Evolutionary conservation across 1,140 invertebrate species (phyloP), one percentile per base, ranked within the genome.

Genomic region (Panagrolaimus sp.): DNA sequence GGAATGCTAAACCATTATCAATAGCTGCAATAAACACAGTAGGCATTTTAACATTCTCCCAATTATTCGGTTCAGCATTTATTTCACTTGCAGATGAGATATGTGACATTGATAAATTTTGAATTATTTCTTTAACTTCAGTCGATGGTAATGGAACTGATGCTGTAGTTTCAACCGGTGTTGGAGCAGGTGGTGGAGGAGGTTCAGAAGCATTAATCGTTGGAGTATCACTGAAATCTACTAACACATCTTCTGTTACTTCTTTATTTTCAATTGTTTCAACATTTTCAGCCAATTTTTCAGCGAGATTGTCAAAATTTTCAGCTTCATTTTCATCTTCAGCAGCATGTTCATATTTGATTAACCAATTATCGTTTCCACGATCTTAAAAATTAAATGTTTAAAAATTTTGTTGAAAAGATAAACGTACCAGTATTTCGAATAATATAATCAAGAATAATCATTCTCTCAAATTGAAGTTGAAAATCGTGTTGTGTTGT

Each of bases 341-440:
- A 38, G 32, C 32, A 38, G 90, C 89, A 76, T 88, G 88, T 65
- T 91, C 89, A 84, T 96, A 96, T 83, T 91, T 91, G 69, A 98
- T 96, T 43, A 99, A 86, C 96, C 96, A 99, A 86, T 99, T 99
- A 86, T 98, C 96, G 85, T 98, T 98, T 58, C 95, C 95, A 80
- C 96, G 88, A 87, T 99, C 96, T 86, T 75, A 63, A 82, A 75
- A 43, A 44, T 5, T 32, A 47, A 38, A 66, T 63, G 17, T 26
- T 71, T 15, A 75, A 71, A 38, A 12, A 10, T 26, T 4, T 17
- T 48, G 26, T 32, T 21, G 44, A 26, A 9, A 15, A 66, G 12
- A n/a, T 26, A 17, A 26, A 72, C 65, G 71, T 75, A 87, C 86
- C 86, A 47, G 96, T 98, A 85, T 99, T 99, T 75, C 96, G 88